Evolutionary conservation across 2,797 vertebrate species (phyloP).

Genomic region (Poeciliopsis presidionis): DNA sequence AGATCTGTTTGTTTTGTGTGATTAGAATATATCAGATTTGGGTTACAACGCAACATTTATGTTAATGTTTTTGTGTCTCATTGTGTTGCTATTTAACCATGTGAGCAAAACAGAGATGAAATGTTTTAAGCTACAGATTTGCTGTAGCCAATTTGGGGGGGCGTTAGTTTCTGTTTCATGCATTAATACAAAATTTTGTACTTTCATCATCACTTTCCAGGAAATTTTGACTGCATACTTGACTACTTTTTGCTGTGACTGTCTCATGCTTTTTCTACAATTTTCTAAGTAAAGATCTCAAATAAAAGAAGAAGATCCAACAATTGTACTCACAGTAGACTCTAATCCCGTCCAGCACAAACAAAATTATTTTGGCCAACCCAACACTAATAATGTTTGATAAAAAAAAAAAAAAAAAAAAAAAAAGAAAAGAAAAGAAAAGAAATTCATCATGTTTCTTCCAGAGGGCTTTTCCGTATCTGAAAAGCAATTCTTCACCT

Average conservation of each 20-base stretch:
- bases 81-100: neutral
- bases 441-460: slow-evolving; percentile 55
- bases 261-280: neutral
- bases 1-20: neutral
- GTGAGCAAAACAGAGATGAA: neutral
- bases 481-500: slow-evolving; percentile 79
- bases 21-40: neutral
- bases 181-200: neutral
- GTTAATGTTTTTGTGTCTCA: neutral
- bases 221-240: neutral
- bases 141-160: too few relatives aligned
- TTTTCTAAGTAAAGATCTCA: neutral
- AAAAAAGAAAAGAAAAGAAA: too few relatives aligned
- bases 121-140: neutral
- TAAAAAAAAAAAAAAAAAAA: slow-evolving; percentile 74
- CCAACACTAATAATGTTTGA: slow-evolving; percentile 74
- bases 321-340: neutral
- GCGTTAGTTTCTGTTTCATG: neutral
- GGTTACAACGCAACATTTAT: neutral
- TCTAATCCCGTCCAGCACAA: neutral
- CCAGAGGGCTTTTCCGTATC: slow-evolving; percentile 76
- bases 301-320: neutral
- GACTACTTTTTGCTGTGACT: neutral
- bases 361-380: slow-evolving; percentile 47
- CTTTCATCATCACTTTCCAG: neutral